Evolutionary conservation across 1,140 invertebrate species (phyloP), one percentile per base, ranked within the genome.

Genomic region (Ostrea edulis): DNA sequence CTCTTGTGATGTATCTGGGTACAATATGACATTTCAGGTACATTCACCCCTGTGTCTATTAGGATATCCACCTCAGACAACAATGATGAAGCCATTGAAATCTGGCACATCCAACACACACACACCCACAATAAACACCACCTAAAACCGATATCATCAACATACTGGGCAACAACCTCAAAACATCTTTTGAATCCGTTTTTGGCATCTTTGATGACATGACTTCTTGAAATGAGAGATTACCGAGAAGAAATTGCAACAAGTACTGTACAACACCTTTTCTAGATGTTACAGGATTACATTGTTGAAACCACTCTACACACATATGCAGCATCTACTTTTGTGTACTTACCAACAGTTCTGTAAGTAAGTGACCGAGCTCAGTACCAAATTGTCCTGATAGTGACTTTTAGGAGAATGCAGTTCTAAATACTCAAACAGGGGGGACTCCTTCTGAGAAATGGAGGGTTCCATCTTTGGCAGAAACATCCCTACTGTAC

Each of bases 391-490:
- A 29, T 25, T 77, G 25, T 77, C 68, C 68, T 77, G 25, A 29
- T 29, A 77, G 29, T 29, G 22, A 5, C 68, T 77, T 25, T 77
- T 77, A 14, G 25, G 68, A 14, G 68, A 77, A 25, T 77, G 68
- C 68, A 77, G 68, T 77, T 77, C 68, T 25, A 77, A 77, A 25
- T 77, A 77, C 14, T 77, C 29, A 77, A 35, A 77, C 25, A 77
- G 25, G 25, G 68, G 11, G 2, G 25, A 22, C 25, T 77, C 29
- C 29, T 35, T 12, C 25, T 77, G 68, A 11, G 68, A 77, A 14
- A 77, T 22, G 14, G 68, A 9, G 22, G 22, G 11, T 2, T 77
- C 68, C 68, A 77, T 77, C 68, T 77, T 25, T 25, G 68, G 68
- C 29, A 77, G 25, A 29, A 77, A 14, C 68, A 77, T 77, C 68